Percentiles rank a stretch among this genome's conserved stretches.
These are phyloP conservation scores for Ormyrus nitidulus DNA, from an alignment of 2,888 invertebrate genomes.

Conservation along the genomic window DNA sequence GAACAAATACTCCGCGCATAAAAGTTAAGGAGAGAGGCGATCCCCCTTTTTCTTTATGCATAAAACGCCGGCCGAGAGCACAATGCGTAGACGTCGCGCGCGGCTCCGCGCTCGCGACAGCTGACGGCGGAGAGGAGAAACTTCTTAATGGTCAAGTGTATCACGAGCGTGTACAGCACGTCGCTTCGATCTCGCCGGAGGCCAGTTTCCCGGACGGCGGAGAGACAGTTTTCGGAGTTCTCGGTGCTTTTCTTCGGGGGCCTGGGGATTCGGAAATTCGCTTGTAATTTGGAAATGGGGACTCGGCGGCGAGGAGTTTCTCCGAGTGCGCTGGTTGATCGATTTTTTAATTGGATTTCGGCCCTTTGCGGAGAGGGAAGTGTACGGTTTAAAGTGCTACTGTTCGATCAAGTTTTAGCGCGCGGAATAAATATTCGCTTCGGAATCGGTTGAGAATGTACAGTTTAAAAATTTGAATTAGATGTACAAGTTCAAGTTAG, in stretches of 20 bases:
- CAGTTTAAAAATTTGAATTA: too few relatives aligned
- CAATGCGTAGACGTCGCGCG: not conserved
- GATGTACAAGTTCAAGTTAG: too few relatives aligned
- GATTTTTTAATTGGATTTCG: not conserved
- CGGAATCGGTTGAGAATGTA: too few relatives aligned
- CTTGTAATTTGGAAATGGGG: not conserved
- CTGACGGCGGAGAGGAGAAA: conserved; percentile 13
- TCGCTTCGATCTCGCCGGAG: conserved; percentile 1
- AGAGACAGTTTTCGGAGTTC: not conserved
- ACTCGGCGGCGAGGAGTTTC: too few relatives aligned
- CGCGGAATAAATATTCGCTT: too few relatives aligned
- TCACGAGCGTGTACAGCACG: not conserved
- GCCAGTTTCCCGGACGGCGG: not conserved
- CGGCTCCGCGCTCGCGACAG: not conserved
- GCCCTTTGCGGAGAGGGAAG: too few relatives aligned
- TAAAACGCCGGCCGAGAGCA: not conserved
- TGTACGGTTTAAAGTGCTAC: too few relatives aligned
- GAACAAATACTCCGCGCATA: too few relatives aligned
- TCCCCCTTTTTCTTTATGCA: not conserved
- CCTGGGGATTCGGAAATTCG: not conserved
- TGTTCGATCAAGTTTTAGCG: too few relatives aligned
- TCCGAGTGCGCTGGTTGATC: too few relatives aligned
- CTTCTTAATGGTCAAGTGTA: conserved; percentile 30
- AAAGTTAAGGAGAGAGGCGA: too few relatives aligned
- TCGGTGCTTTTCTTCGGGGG: not conserved